Percentiles rank a stretch among this genome's conserved stretches.
phyloP scores from a whole-genome alignment of 2,797 vertebrate species.

The Lophotriccus pileatus region DNA sequence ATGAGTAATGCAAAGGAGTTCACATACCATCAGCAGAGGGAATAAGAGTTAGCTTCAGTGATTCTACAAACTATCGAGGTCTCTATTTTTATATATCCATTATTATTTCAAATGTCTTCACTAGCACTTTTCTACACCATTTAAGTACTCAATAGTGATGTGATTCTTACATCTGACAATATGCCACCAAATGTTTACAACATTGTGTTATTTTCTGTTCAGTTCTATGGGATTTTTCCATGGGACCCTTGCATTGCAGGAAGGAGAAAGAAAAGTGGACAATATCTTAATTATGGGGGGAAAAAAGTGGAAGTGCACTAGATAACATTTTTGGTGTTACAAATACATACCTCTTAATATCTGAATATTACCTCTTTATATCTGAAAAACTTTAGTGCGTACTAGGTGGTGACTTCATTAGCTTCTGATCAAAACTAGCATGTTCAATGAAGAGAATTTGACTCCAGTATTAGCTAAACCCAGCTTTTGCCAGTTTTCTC shows the following conservation, averaged over 20 bases:
- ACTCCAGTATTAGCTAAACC: background rate
- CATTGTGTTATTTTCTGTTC: background rate
- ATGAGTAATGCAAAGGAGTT: background rate
- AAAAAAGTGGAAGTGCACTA: background rate
- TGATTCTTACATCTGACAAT: background rate
- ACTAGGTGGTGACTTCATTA: background rate
- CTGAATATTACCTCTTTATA: background rate
- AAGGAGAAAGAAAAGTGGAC: background rate
- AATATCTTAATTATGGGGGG: background rate
- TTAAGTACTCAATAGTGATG: background rate
- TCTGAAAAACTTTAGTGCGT: background rate
- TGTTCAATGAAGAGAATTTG: background rate
- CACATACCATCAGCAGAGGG: background rate
- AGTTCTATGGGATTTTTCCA: background rate
- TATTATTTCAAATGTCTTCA: background rate
- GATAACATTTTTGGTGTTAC: background rate
- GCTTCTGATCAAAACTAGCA: background rate
- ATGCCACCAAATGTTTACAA: background rate
- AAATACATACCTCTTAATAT: accelerated
- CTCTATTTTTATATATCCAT: background rate
- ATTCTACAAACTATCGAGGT: background rate
- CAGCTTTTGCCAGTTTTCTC: background rate
- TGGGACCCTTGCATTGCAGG: background rate
- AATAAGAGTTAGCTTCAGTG: background rate
- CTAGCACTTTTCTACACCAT: background rate